Conservation (phyloP, 2,888 invertebrate genomes). For the Leptodirus hochenwartii region DNA sequence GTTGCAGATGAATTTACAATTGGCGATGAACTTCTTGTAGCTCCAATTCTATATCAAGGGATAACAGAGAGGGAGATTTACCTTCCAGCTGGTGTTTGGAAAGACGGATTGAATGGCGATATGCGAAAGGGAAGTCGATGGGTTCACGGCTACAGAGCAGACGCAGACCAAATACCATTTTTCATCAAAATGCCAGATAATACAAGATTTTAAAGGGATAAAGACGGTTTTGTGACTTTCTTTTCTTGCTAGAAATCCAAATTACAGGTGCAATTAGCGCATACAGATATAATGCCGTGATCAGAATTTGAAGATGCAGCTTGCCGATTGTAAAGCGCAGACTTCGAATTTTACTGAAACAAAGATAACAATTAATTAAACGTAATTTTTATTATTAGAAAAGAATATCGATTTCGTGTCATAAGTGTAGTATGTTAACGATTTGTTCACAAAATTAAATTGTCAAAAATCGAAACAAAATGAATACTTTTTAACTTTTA, state of each 20-base stretch:
- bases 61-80: slow-evolving; percentile 65
- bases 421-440: too few species aligned
- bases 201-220: slow-evolving; percentile 45
- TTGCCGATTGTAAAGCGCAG: too few species aligned
- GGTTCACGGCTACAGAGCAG: slow-evolving; percentile 76
- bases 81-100: slow-evolving; percentile 83
- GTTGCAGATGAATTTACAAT: slow-evolving; percentile 77
- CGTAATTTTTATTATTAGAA: too few species aligned
- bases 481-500: slow-evolving; percentile 13
- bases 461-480: background rate
- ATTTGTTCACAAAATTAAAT: background rate
- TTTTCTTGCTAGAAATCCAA: too few species aligned
- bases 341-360: too few species aligned
- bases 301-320: too few species aligned
- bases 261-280: too few species aligned
- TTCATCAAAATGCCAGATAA: slow-evolving; percentile 74
- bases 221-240: too few species aligned
- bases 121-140: slow-evolving; percentile 79
- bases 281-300: too few species aligned
- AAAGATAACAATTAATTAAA: too few species aligned
- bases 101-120: slow-evolving; percentile 75
- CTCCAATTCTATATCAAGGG: slow-evolving; percentile 60
- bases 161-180: slow-evolving; percentile 61
- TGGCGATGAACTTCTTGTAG: slow-evolving; percentile 79
- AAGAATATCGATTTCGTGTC: too few species aligned